Base-by-base conservation (phyloP, 2,797 vertebrate genomes). In the Enoplosus armatus region DNA sequence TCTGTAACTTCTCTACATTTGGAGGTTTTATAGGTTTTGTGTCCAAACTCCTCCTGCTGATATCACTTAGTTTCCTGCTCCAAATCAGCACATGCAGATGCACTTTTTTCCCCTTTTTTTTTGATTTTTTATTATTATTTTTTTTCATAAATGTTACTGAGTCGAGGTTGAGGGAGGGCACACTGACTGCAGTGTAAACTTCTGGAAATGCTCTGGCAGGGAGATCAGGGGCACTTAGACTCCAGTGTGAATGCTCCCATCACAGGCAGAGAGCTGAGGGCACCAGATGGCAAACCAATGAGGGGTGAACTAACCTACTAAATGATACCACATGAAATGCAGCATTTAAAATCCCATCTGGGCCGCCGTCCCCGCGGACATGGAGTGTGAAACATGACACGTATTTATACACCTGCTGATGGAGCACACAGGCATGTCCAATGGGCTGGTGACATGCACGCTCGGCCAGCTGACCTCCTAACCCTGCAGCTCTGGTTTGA, bases 271-370 rank as follows among this genome's bases (percentile, higher is more conserved):
- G 90, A 91, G n/a, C n/a, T n/a, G 92, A 39, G 37, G 93, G 93
- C 93, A 96, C 94, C 97, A 98, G 97, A 98, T 98, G 97, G 98
- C 84, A 82, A 95, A 92, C 93, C 96, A 97, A 97, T 96, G 97
- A 98, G 96, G 96, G 96, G 92, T 96, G 94, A 96, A 96, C 91
- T 85, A 96, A 97, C 96, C 96, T 94, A 96, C 96, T 97, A 97
- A 95, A 95, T 92, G 95, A 92, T 95, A 94, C 81, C 84, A 96
- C 93, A 94, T 94, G 92, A 97, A 97, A 96, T 94, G 94, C 92
- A 96, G 93, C 95, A 89, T 96, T 97, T 96, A 91, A 95, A 94
- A 91, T 93, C 93, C 97, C 96, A 96, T 97, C 97, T 98, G 97
- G 94, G 94, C 90, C 71, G 83, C 78, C 68, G 89, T 95, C 94